Conservation (phyloP, 2,888 invertebrate species). For the Epinotia demarniana region DNA sequence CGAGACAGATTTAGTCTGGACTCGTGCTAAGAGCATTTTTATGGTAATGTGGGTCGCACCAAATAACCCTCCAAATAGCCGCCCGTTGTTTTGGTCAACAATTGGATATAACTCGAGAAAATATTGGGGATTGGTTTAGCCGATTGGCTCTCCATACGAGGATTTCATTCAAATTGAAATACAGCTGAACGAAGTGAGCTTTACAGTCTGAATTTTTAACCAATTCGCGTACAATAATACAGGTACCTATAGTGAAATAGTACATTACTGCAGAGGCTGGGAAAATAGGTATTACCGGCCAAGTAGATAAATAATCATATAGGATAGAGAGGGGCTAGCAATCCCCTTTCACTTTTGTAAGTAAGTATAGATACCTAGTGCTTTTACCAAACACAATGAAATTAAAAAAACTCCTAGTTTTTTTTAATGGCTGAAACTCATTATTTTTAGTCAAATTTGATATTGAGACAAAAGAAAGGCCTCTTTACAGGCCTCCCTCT, state of each 20-base stretch:
- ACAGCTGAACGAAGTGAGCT: neutral
- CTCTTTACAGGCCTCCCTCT: no score
- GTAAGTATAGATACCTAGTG: no score
- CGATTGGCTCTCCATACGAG: constrained; percentile 18
- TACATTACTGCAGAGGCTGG: neutral
- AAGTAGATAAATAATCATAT: no score
- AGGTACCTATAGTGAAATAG: neutral
- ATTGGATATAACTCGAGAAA: constrained; percentile 34
- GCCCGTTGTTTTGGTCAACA: constrained; percentile 37
- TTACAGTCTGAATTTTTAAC: neutral
- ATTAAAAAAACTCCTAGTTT: no score
- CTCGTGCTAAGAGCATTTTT: constrained; percentile 42
- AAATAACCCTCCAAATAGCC: constrained; percentile 31
- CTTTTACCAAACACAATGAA: no score
- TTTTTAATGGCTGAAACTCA: no score
- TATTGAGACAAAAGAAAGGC: no score
- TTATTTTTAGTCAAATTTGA: no score
- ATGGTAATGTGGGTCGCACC: constrained; percentile 38
- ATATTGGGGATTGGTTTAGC: constrained; percentile 35
- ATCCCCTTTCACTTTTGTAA: no score
- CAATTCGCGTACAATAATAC: neutral
- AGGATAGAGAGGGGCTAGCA: no score
- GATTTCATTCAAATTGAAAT: constrained; percentile 35
- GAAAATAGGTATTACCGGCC: no score
- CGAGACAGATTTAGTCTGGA: constrained; percentile 31